These are phyloP conservation scores for Bugula neritina DNA, from an alignment of 2,888 invertebrate species.

Conservation along the genomic window DNA sequence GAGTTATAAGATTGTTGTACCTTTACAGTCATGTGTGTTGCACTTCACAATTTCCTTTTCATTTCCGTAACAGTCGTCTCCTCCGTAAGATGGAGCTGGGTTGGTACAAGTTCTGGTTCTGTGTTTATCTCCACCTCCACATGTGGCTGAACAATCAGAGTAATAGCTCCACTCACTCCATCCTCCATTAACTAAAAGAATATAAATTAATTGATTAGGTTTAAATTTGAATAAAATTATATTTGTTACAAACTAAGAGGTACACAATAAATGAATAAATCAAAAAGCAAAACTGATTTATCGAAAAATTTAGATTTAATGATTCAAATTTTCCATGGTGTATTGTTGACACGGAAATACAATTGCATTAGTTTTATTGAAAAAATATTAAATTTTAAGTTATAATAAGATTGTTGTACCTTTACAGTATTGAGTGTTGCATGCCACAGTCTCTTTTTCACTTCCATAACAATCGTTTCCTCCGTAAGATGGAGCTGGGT, in stretches of 20 bases:
- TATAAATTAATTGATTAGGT: background rate
- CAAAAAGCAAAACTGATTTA: too few species aligned
- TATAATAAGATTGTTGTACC: background rate
- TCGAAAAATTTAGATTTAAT: too few species aligned
- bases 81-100: conserved; percentile 42
- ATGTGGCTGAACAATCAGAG: conserved; percentile 41
- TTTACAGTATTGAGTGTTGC: conserved; percentile 1
- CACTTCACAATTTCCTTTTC: conserved; percentile 36
- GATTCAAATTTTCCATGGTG: too few species aligned
- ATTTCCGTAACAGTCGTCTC: conserved; percentile 37
- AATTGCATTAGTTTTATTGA: too few species aligned
- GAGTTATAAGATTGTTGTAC: too few species aligned
- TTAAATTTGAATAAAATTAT: too few species aligned
- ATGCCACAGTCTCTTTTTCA: background rate
- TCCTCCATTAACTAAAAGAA: conserved; percentile 41
- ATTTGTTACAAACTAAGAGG: too few species aligned
- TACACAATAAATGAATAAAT: too few species aligned
- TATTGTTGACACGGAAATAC: too few species aligned
- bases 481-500: conserved; percentile 42
- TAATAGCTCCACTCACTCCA: conserved; percentile 46
- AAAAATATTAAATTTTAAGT: too few species aligned
- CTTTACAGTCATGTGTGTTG: conserved; percentile 31
- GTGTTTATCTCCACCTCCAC: conserved; percentile 41
- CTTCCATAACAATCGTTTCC: conserved; percentile 39
- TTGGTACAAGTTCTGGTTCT: conserved; percentile 40